Conservation (phyloP, 2,888 invertebrate genomes). For the Cremastobaeus sp. region DNA sequence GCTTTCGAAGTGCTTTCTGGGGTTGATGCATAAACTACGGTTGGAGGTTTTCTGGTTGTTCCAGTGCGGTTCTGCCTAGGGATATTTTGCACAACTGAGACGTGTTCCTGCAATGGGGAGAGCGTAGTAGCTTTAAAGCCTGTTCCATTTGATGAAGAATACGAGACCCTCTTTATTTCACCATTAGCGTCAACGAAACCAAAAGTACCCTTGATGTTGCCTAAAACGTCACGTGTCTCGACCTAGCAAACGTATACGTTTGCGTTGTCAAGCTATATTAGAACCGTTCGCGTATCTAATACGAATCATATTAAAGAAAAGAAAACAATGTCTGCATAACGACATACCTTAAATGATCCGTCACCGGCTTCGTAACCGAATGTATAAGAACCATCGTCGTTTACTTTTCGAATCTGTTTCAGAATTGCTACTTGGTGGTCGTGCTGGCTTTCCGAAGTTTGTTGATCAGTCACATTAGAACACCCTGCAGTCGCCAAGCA, state of each 20-base stretch:
- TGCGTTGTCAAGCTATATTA: conserved; percentile 43
- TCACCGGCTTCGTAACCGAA: conserved; percentile 92
- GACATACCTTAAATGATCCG: conserved; percentile 85
- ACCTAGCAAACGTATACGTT: conserved; percentile 78
- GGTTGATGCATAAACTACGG: conserved; percentile 75
- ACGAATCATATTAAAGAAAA: not conserved
- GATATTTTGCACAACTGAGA: conserved; percentile 76
- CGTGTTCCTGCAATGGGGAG: conserved; percentile 78
- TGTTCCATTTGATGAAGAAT: conserved; percentile 82
- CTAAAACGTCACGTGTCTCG: conserved; percentile 87
- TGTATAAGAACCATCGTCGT: conserved; percentile 90
- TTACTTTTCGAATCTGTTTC: conserved; percentile 88
- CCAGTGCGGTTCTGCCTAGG: conserved; percentile 76
- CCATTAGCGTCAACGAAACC: conserved; percentile 89
- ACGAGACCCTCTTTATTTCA: conserved; percentile 88
- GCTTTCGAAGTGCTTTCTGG: conserved; percentile 81
- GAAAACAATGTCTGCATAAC: not conserved
- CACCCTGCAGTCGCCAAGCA: conserved; percentile 76
- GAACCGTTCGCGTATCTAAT: conserved; percentile 30
- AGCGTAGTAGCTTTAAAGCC: conserved; percentile 79
- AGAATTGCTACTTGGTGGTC: conserved; percentile 87
- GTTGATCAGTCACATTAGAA: conserved; percentile 76
- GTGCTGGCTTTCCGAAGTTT: conserved; percentile 82
- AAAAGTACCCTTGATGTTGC: conserved; percentile 90
- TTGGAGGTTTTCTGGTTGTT: conserved; percentile 78